Evolutionary conservation across 1,140 invertebrate genomes (phyloP), one percentile per base, ranked within the genome.

Genomic region (Trypoxylus dichotomus): DNA sequence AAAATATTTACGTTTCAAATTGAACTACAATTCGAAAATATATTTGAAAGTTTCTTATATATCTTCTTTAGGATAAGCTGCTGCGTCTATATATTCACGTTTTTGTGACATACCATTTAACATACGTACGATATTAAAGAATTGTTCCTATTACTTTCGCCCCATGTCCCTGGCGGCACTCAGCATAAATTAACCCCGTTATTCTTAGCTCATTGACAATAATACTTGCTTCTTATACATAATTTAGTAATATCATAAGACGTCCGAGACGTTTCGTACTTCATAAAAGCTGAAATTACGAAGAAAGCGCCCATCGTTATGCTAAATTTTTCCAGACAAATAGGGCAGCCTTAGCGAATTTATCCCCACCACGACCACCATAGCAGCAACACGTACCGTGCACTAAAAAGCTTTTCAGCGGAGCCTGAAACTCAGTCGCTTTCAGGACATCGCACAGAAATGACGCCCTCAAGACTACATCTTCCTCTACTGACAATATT

Each of bases 361-460:
- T 29, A 43, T 11, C 32, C 72, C 41, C 72, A 41, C 60, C 60
- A 74, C 32, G 11, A 5, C 27, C 29, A 29, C n/a, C 72, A n/a
- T 71, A 15, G 19, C 41, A 74, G 60, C 72, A 74, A 41, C 41
- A 74, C 72, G 72, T 74, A 74, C 19, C 72, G 29, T 13, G 60
- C 7, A 68, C 60, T 74, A 74, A 41, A 37, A 74, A 74, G 27
- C 72, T 42, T 42, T 41, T 41, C 72, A 37, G 72, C 72, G 29
- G 72, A 41, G 15, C 72, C 72, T 74, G 72, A 74, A 74, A 19
- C 21, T 43, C 72, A 74, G 72, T 74, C 41, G 72, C 72, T 43
- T 74, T 32, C 72, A 74, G 72, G 72, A 74, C 41, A 41, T 43
- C 32, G 41, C 29, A 74, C 72, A 74, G 72, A 41, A 27, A 74